Conservation (phyloP, 2,888 invertebrate species). For the Cerastis leucographa region DNA sequence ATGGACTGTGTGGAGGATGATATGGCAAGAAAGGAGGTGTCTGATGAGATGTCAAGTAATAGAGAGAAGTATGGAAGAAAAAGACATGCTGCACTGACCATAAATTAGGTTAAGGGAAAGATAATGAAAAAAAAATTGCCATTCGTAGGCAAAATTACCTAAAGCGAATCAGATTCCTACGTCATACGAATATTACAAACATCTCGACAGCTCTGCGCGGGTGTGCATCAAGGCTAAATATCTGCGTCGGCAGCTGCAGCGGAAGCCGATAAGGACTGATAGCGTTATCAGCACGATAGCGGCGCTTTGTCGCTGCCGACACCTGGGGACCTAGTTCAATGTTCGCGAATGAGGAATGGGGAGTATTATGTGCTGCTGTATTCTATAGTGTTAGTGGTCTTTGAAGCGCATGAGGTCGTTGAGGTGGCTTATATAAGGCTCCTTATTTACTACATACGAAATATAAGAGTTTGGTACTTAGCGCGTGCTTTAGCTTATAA, state of each 20-base stretch:
- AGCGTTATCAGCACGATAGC: conserved; percentile 75
- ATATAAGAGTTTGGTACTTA: background rate
- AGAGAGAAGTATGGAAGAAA: too few species aligned
- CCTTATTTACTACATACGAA: background rate
- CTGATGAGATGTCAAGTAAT: too few species aligned
- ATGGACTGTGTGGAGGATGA: too few species aligned
- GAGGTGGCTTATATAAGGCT: background rate
- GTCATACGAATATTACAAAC: conserved; percentile 45
- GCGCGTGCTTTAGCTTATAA: background rate
- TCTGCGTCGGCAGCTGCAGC: conserved; percentile 73
- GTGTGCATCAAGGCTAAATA: conserved; percentile 66
- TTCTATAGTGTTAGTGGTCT: background rate
- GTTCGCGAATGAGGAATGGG: conserved; percentile 49
- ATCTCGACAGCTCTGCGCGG: conserved; percentile 47
- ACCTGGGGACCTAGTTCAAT: conserved; percentile 63
- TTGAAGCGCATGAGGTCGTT: background rate
- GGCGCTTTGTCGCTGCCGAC: conserved; percentile 65
- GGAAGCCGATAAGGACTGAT: conserved; percentile 79
- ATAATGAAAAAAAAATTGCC: too few species aligned
- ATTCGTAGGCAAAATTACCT: background rate
- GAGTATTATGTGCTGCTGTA: background rate
- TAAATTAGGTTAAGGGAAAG: too few species aligned
- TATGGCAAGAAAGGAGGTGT: too few species aligned
- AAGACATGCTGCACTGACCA: background rate
- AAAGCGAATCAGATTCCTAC: conserved; percentile 22